Conservation (phyloP, 2,113 vertebrate species). For the Helogale parvula region DNA sequence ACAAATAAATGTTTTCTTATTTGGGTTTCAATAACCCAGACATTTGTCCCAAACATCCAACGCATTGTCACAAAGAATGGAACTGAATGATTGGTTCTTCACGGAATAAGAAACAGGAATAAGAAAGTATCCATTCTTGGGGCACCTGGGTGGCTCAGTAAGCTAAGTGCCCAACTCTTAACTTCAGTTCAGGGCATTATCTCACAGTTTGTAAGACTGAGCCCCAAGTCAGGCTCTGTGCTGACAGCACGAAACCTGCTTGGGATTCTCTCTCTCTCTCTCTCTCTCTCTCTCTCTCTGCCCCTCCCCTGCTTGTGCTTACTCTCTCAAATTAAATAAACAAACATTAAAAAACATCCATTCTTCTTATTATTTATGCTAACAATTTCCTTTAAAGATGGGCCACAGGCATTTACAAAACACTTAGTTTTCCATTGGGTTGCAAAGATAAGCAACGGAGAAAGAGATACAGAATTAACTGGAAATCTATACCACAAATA, state of each 20-base stretch:
- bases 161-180: too few species aligned
- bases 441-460: conserved; percentile 9
- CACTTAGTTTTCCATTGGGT: background rate
- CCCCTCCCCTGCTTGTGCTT: too few species aligned
- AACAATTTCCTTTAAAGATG: conserved; percentile 13
- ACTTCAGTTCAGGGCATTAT: too few species aligned
- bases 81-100: background rate
- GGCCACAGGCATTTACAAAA: background rate
- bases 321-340: too few species aligned
- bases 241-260: too few species aligned
- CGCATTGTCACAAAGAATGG: background rate
- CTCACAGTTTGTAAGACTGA: too few species aligned
- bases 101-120: conserved; percentile 29
- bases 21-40: conserved; percentile 1
- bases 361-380: background rate
- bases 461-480: background rate
- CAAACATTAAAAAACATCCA: background rate
- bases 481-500: conserved; percentile 20
- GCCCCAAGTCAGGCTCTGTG: too few species aligned
- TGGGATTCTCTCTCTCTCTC: too few species aligned
- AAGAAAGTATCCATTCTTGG: conserved; percentile 32
- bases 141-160: too few species aligned
- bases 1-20: conserved; percentile 31
- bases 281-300: too few species aligned
- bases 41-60: background rate